Percentiles rank a stretch among this genome's conserved stretches.
Conservation (phyloP, 2,797 vertebrate genomes). For the Clarias fuscus region DNA sequence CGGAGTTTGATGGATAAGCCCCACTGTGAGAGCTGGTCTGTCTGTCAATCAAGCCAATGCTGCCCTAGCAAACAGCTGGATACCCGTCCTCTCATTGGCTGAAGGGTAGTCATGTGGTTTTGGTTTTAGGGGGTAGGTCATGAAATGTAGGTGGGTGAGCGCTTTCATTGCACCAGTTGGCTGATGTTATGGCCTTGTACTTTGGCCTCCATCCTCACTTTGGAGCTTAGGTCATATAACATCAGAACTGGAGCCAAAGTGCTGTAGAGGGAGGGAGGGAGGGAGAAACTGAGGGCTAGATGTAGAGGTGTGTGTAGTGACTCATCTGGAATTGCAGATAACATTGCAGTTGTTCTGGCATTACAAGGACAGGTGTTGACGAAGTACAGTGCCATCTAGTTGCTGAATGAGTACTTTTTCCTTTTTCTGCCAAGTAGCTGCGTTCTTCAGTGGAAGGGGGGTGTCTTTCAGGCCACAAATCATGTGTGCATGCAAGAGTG, state of each 20-base stretch:
- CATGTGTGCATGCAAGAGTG: constrained; percentile 48
- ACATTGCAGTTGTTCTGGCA: constrained; percentile 16
- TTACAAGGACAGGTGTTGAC: constrained; percentile 28
- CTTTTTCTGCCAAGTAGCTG: constrained; percentile 16
- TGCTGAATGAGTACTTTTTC: constrained; percentile 34
- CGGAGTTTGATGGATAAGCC: constrained; percentile 64
- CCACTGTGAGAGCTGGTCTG: constrained; percentile 59
- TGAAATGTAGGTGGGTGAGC: constrained; percentile 50
- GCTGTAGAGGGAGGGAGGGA: constrained; percentile 13
- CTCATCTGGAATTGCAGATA: constrained; percentile 44
- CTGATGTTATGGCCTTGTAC: constrained; percentile 64
- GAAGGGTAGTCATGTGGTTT: constrained; percentile 41
- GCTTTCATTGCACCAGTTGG: constrained; percentile 61
- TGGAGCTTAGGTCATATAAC: constrained; percentile 53
- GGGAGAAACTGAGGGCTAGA: constrained; percentile 16
- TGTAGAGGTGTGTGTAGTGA: constrained; percentile 38
- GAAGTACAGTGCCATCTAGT: constrained; percentile 41
- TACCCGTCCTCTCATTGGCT: constrained; percentile 55
- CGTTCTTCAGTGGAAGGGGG: constrained; percentile 31
- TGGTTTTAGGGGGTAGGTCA: constrained; percentile 31
- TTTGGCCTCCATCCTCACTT: constrained; percentile 66
- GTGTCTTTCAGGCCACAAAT: constrained; percentile 57
- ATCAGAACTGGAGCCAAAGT: constrained; percentile 45
- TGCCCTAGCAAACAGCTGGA: constrained; percentile 52
- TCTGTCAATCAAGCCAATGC: constrained; percentile 65